phyloP scores from a whole-genome alignment of 2,113 vertebrate species.

The Dipodomys spectabilis region DNA sequence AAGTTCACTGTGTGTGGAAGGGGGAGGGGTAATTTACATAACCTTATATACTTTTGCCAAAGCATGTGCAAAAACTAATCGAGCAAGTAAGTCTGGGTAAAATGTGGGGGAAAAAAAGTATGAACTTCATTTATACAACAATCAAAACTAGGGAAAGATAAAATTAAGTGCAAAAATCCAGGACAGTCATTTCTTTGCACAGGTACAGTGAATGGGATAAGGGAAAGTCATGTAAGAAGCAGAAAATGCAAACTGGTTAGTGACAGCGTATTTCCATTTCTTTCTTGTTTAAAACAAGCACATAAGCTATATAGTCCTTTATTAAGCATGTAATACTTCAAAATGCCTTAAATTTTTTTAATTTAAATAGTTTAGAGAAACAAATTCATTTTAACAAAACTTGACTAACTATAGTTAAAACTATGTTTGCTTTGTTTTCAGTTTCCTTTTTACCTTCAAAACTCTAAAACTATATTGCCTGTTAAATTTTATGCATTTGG shows the following conservation, averaged over 20 bases:
- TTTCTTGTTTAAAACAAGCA: slow-evolving; percentile 8
- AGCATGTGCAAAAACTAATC: not conserved
- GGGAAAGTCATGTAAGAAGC: not conserved
- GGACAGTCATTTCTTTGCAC: too few species aligned
- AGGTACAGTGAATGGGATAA: not conserved
- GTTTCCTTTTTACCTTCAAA: slow-evolving; percentile 4
- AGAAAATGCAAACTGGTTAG: not conserved
- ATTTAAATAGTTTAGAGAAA: slow-evolving; percentile 38
- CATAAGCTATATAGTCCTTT: not conserved
- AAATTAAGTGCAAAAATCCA: not conserved
- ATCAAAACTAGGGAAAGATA: not conserved
- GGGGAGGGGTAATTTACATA: not conserved
- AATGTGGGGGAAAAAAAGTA: not conserved
- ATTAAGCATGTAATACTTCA: not conserved
- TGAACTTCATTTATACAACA: slow-evolving; percentile 1
- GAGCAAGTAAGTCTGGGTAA: not conserved
- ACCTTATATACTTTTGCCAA: not conserved
- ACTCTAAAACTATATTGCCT: not conserved
- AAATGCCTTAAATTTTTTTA: not conserved
- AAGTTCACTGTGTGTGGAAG: not conserved
- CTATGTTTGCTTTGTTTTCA: slow-evolving; percentile 15
- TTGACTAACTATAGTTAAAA: not conserved
- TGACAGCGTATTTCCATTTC: not conserved
- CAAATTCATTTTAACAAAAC: slow-evolving; percentile 28
- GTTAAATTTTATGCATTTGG: slow-evolving; percentile 9